These are phyloP conservation scores for Aptenodytes forsteri DNA, from an alignment of 2,113 vertebrate species.

Conservation along the genomic window DNA sequence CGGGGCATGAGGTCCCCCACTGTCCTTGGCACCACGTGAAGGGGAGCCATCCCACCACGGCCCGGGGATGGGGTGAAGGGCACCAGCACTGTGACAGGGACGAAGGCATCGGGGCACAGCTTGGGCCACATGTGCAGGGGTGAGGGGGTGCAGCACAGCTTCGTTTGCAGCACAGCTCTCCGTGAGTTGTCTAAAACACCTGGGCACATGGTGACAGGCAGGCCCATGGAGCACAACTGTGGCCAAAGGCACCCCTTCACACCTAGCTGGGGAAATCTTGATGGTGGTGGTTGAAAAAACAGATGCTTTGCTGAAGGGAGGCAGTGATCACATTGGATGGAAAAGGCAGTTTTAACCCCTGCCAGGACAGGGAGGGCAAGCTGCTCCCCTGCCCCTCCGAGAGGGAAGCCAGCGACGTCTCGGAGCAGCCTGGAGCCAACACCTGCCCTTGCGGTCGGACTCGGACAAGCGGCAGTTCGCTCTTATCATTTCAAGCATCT, in stretches of 20 bases:
- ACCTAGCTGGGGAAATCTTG: neutral
- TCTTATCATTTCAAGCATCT: neutral
- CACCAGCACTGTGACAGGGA: neutral
- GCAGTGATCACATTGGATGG: neutral
- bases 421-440: neutral
- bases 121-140: fast-evolving
- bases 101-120: fast-evolving
- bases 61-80: fast-evolving
- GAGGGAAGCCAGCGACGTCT: neutral
- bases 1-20: fast-evolving
- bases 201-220: fast-evolving
- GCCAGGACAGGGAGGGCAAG: neutral
- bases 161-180: neutral
- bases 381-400: fast-evolving
- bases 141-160: neutral
- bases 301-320: neutral
- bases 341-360: neutral
- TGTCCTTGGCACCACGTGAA: fast-evolving
- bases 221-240: neutral
- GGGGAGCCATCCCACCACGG: fast-evolving
- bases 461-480: neutral
- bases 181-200: neutral
- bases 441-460: fast-evolving
- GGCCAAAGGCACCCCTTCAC: neutral
- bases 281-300: neutral